Conservation (phyloP, 2,113 vertebrate species). For the Ctenodactylus gundi region DNA sequence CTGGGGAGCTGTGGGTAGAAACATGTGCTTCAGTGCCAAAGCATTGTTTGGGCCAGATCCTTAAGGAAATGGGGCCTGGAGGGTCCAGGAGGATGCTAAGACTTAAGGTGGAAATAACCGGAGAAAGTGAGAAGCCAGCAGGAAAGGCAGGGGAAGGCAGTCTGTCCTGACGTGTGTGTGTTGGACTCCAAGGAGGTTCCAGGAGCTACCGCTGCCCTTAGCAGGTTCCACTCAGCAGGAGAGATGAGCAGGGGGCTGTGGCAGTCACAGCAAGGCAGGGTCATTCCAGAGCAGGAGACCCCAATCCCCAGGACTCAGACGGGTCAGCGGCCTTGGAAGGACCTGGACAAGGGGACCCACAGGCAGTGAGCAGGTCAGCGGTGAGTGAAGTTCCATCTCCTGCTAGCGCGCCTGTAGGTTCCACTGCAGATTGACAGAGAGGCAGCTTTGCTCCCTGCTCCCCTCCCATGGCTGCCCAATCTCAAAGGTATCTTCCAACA, state of each 20-base stretch:
- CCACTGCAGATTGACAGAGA: too few species aligned
- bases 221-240: too few species aligned
- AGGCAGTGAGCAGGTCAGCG: too few species aligned
- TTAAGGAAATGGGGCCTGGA: neutral
- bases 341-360: too few species aligned
- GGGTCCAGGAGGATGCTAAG: neutral
- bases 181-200: neutral
- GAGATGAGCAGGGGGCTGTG: neutral
- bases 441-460: too few species aligned
- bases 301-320: too few species aligned
- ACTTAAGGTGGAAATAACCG: neutral
- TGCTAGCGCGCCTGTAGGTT: too few species aligned
- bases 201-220: neutral
- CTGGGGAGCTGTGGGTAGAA: accelerated
- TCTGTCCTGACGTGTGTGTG: accelerated
- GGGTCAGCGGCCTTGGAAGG: too few species aligned
- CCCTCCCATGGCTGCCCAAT: too few species aligned
- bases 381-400: too few species aligned
- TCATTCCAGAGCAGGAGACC: neutral
- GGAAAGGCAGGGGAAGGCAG: neutral
- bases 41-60: neutral
- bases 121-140: neutral
- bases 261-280: accelerated
- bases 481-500: too few species aligned
- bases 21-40: neutral